phyloP scores from a whole-genome alignment of 2,113 vertebrate species.

The Podocnemis expansa region DNA sequence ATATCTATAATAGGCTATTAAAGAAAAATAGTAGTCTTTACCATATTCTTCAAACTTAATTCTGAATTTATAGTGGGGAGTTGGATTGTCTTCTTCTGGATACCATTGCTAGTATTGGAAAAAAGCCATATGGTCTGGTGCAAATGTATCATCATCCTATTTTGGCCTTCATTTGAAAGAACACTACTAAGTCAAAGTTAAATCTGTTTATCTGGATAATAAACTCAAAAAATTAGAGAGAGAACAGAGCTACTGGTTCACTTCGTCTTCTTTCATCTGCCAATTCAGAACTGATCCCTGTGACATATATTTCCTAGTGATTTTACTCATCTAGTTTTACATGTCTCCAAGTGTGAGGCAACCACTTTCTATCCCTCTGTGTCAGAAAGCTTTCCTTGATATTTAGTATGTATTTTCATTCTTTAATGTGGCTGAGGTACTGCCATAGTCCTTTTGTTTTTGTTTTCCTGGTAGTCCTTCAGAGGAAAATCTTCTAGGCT shows the following conservation, averaged over 20 bases:
- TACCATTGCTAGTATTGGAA: neutral
- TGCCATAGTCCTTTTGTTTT: neutral
- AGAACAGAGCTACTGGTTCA: neutral
- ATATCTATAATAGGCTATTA: neutral
- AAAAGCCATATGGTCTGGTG: neutral
- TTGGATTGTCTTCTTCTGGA: neutral
- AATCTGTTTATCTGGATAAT: neutral
- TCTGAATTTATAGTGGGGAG: neutral
- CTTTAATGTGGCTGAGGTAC: neutral
- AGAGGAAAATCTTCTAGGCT: neutral
- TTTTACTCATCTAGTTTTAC: neutral
- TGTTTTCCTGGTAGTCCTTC: neutral
- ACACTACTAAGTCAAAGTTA: neutral
- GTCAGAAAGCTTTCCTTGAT: neutral
- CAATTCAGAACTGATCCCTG: neutral
- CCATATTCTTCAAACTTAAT: neutral
- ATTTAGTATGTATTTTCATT: neutral
- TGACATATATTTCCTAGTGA: fast-evolving
- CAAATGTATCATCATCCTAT: neutral
- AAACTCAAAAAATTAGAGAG: neutral
- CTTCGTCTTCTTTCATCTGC: neutral
- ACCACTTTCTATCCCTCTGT: neutral
- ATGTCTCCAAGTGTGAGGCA: fast-evolving
- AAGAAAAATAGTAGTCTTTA: neutral
- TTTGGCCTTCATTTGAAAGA: neutral